A percentile compares a stretch with the other conserved stretches of the same genome.
These are phyloP conservation scores for Carcinoscorpius rotundicauda DNA, from an alignment of 1,140 invertebrate species.

Conservation along the genomic window DNA sequence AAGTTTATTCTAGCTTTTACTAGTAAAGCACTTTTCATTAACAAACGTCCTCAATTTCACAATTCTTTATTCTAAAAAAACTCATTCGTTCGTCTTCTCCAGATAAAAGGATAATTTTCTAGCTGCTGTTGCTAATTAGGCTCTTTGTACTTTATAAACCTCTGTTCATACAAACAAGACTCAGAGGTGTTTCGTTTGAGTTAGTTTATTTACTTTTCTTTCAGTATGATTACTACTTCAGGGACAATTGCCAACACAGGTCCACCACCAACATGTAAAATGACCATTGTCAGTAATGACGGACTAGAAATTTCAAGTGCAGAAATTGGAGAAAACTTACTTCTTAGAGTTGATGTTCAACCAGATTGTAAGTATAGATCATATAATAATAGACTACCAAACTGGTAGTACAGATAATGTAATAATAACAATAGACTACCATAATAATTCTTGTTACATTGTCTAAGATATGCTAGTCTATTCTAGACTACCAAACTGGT, in stretches of 20 bases:
- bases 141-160: too few relatives aligned
- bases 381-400: not conserved
- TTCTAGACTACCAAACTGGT: too few relatives aligned
- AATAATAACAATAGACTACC: not conserved
- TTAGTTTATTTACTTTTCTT: not conserved
- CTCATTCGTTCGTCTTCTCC: too few relatives aligned
- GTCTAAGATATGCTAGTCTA: too few relatives aligned
- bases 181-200: too few relatives aligned
- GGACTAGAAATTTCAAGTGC: conserved; percentile 79
- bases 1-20: too few relatives aligned
- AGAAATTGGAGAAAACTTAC: conserved; percentile 81
- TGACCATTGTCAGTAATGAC: conserved; percentile 76
- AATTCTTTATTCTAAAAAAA: conserved; percentile 1
- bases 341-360: conserved; percentile 84
- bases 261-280: conserved; percentile 79
- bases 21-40: not conserved
- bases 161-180: too few relatives aligned
- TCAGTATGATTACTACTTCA: conserved; percentile 77
- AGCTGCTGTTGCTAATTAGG: too few relatives aligned
- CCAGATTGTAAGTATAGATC: conserved; percentile 49
- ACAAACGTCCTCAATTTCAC: not conserved
- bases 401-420: not conserved
- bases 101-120: not conserved
- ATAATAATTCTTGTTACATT: too few relatives aligned
- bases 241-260: conserved; percentile 91